phyloP scores from a whole-genome alignment of 1,140 invertebrate genomes.

The Sycophaga agraensis region DNA sequence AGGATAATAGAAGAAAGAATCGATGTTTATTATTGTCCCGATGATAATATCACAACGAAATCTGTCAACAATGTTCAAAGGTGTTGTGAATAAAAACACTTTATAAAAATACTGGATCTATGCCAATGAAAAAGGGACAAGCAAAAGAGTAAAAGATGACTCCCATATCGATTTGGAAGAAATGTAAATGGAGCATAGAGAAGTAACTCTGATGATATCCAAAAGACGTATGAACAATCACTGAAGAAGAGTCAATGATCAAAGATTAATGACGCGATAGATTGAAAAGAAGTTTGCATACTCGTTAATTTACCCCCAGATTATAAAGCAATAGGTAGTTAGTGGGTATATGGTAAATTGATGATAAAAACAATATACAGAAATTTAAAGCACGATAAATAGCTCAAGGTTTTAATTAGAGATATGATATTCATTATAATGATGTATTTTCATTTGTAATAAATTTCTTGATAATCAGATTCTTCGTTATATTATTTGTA shows the following conservation, averaged over 20 bases:
- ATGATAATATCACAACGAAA: too few species aligned
- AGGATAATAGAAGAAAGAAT: too few species aligned
- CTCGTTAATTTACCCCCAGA: background rate
- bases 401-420: background rate
- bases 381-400: background rate
- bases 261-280: background rate
- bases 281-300: background rate
- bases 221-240: background rate
- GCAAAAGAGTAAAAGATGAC: too few species aligned
- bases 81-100: too few species aligned
- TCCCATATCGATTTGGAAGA: background rate
- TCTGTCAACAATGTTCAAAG: too few species aligned
- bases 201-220: background rate
- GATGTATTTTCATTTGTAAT: too few species aligned
- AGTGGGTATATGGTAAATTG: background rate
- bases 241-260: background rate
- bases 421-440: background rate
- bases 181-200: background rate
- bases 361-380: background rate
- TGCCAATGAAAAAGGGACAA: too few species aligned
- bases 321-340: background rate
- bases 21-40: too few species aligned
- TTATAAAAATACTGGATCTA: too few species aligned
- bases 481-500: too few species aligned
- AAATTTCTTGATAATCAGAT: too few species aligned